Evolutionary conservation across 2,113 vertebrate genomes (phyloP).

Genomic region (Circaetus gallicus): DNA sequence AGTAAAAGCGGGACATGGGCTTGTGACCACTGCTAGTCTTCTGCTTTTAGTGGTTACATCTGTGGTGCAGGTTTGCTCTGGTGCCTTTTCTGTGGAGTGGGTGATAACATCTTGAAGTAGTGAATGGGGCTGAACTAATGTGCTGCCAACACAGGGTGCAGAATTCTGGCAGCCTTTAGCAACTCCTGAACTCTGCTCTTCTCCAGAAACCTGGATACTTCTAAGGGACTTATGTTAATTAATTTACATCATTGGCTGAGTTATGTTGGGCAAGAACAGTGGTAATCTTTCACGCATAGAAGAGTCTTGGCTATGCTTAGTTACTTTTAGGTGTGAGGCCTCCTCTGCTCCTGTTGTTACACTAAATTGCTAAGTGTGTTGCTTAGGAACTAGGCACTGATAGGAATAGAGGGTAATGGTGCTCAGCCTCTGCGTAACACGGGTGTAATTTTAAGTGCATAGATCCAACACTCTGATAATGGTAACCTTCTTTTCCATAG

Average conservation of each 20-base stretch:
- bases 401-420: not conserved
- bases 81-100: not conserved
- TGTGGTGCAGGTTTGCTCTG: not conserved
- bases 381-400: not conserved
- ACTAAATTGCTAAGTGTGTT: not conserved
- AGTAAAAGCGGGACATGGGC: not conserved
- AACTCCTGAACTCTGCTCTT: not conserved
- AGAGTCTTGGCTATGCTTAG: not conserved
- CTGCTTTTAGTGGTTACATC: not conserved
- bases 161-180: not conserved
- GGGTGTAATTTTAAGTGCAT: not conserved
- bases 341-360: not conserved
- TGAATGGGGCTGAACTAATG: not conserved
- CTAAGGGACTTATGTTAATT: not conserved
- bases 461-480: not conserved
- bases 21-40: not conserved
- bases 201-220: not conserved
- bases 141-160: not conserved
- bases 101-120: not conserved
- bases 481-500: slow-evolving; percentile 64
- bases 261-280: not conserved
- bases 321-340: not conserved
- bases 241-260: not conserved
- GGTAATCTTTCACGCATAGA: not conserved
- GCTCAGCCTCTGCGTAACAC: not conserved